Evolutionary conservation across 92 coral and sea anemone species (phyloP).

Genomic region (Nematostella vectensis): DNA sequence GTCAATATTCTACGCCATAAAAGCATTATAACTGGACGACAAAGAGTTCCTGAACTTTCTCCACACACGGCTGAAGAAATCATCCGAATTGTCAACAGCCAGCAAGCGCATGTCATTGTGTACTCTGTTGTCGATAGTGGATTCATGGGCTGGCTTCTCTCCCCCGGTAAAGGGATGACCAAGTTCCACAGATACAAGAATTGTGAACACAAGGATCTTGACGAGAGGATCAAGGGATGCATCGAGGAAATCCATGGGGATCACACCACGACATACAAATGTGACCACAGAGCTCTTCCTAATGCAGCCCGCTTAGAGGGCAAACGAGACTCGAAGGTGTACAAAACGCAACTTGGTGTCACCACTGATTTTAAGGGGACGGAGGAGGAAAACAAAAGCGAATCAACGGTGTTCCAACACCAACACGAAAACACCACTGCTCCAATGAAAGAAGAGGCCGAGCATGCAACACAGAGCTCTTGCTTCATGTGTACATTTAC

Average conservation of each 20-base stretch:
- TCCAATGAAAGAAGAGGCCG: no score
- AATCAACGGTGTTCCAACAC: no score
- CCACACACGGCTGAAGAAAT: slow-evolving; percentile 58
- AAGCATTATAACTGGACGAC: slow-evolving; percentile 12
- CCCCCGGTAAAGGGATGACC: slow-evolving; percentile 54
- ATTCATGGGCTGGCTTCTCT: slow-evolving; percentile 54
- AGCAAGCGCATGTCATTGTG: slow-evolving; percentile 35
- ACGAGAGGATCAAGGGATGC: slow-evolving; percentile 39
- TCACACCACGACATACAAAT: slow-evolving; percentile 31
- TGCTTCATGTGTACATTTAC: slow-evolving; percentile 2
- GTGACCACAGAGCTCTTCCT: slow-evolving; percentile 72
- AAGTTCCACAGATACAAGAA: slow-evolving; percentile 56
- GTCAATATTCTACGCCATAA: slow-evolving; percentile 43
- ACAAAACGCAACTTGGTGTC: no score
- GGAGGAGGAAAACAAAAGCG: background rate
- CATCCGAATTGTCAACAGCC: slow-evolving; percentile 22
- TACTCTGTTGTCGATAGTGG: slow-evolving; percentile 54
- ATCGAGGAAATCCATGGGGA: slow-evolving; percentile 44
- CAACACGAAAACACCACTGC: background rate
- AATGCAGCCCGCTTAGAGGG: slow-evolving; percentile 1
- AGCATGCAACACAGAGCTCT: background rate
- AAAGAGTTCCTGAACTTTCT: slow-evolving; percentile 2
- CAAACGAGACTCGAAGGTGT: background rate
- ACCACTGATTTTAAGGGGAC: slow-evolving; percentile 1
- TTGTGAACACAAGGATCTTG: slow-evolving; percentile 40